Evolutionary conservation across 2,888 invertebrate genomes (phyloP), one percentile per base, ranked within the genome.

Genomic region (Drosophila testacea): DNA sequence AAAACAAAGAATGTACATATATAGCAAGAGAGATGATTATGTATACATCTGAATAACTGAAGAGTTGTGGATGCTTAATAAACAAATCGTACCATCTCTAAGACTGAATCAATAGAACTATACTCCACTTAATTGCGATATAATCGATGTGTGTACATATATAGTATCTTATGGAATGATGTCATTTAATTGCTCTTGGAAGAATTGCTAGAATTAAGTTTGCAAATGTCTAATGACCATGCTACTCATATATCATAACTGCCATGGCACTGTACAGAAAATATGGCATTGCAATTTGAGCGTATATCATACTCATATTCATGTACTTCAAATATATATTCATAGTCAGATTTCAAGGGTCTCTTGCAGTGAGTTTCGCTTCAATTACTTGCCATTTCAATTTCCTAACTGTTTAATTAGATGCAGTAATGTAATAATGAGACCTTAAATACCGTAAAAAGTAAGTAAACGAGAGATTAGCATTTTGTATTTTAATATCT

Each of bases 201-300:
- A 67, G 67, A 67, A 54, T 36, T 56, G 30, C 51, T 63, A 28
- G 34, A 73, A 57, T 46, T 76, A 54, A 64, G 32, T 41, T 41
- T 34, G 16, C 30, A 50, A 46, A 16, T 16, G 36, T 41, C 39
- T 39, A 28, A 10, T 38, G 51, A 47, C 39, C 38, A 32, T 46
- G 52, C 13, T 44, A 30, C 47, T 57, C 57, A 44, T 13, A 69
- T 47, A 5, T 36, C 16, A 9, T 51, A 38, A 0, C 11, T 32
- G 11, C 38, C 28, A 3, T 30, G 11, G 42, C 34, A 61, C 22
- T 48, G 30, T 61, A 27, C 50, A 16, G 22, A 63, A 38, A 60
- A 51, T 54, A 48, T 22, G 67, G 48, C 74, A 82, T 82, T 84
- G 82, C 74, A 75, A 82, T 50, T 56, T 47, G 85, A 79, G 57